A percentile compares a stretch with the other conserved stretches of the same genome.
Conservation (phyloP, 2,888 invertebrate species). For the Sinelater perroti region DNA sequence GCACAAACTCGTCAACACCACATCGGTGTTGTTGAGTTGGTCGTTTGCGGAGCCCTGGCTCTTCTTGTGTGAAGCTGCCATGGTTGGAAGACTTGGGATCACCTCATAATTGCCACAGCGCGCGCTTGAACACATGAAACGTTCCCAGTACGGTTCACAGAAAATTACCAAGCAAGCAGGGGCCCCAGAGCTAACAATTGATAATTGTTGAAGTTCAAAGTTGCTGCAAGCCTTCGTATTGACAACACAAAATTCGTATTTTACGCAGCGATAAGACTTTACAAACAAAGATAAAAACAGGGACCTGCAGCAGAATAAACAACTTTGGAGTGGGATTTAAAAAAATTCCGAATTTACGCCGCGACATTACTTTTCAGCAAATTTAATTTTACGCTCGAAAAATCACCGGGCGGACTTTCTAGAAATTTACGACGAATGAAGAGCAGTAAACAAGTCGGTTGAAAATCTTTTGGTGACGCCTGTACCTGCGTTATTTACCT, state of each 20-base stretch:
- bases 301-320: background rate
- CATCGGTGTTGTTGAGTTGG: conserved; percentile 64
- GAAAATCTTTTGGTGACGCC: conserved; percentile 27
- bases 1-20: conserved; percentile 81
- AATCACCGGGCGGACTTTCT: too few species aligned
- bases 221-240: background rate
- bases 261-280: conserved; percentile 8
- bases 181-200: too few species aligned
- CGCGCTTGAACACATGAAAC: conserved; percentile 16
- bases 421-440: too few species aligned
- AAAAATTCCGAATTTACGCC: too few species aligned
- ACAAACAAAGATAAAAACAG: conserved; percentile 10
- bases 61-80: conserved; percentile 40
- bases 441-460: conserved; percentile 25
- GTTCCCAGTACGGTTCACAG: too few species aligned
- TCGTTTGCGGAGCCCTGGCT: conserved; percentile 36
- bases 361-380: too few species aligned
- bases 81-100: conserved; percentile 41
- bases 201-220: conserved; percentile 5
- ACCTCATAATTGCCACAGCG: conserved; percentile 41
- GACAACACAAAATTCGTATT: background rate
- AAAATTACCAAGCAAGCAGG: too few species aligned
- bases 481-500: conserved; percentile 40
- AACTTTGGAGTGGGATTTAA: too few species aligned
- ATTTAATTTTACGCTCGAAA: too few species aligned